phyloP scores from a whole-genome alignment of 2,888 invertebrate species.

The Cephus runcator region DNA sequence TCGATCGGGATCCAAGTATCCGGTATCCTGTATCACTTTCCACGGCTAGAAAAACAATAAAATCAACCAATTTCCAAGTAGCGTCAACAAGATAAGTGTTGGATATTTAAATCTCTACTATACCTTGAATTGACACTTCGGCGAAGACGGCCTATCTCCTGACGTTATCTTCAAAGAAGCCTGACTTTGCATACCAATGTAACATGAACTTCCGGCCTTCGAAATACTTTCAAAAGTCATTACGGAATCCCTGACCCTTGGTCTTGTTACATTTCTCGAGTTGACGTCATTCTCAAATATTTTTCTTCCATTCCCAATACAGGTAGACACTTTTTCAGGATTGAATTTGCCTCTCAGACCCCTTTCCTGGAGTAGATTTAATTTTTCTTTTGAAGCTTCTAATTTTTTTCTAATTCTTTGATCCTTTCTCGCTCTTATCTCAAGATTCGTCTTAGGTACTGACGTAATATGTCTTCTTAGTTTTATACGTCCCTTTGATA shows the following conservation, averaged over 20 bases:
- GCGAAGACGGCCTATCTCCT: neutral
- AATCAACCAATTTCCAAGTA: neutral
- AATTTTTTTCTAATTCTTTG: neutral
- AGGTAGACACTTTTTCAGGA: neutral
- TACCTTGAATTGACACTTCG: conserved; percentile 16
- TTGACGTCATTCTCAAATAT: neutral
- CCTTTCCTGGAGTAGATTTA: neutral
- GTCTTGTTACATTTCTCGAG: neutral
- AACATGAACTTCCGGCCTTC: neutral
- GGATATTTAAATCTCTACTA: neutral
- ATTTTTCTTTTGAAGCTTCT: neutral
- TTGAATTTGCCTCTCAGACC: neutral
- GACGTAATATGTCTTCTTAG: neutral
- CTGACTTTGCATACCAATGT: neutral
- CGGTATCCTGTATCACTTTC: conserved; percentile 33
- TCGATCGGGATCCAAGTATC: conserved; percentile 38
- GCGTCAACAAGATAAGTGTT: neutral
- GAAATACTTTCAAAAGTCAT: neutral
- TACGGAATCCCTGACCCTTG: neutral
- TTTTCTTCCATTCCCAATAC: neutral
- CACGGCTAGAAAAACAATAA: conserved; percentile 23
- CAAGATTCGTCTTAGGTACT: neutral
- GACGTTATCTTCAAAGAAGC: neutral
- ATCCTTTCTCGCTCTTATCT: neutral
- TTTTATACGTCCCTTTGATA: neutral